Base-by-base conservation (phyloP, 2,113 vertebrate species). In the Phoxinus phoxinus region DNA sequence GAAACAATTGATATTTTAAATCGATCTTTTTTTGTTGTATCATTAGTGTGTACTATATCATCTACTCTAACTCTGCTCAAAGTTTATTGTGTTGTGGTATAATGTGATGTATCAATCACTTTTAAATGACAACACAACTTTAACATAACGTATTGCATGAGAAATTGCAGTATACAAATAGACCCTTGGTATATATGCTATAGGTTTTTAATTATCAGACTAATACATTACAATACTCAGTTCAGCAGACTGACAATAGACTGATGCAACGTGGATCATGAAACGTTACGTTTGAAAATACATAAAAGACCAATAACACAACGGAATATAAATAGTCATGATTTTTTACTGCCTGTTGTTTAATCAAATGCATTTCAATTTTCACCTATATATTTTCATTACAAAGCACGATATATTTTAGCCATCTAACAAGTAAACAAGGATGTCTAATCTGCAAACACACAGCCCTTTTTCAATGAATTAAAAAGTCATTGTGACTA, bases 401-500 rank as follows among this genome's bases (percentile, higher is more conserved):
- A 23, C 17, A 71, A 71, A 10, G 17, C 4, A 35, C 32, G 5
- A 23, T 32, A 1, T 25, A 15, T 56, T 8, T 56, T 21, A 53
- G 5, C 51, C 51, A 53, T 53, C 51, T 48, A 72, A 72, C 41
- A 46, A 83, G 35, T 58, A 37, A n/a, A 35, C 25, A 37, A 6
- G 0, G 23, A n/a, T 17, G 23, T 35, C 32, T 32, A 46, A 9
- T 77, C 44, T 69, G 41, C 48, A 82, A 78, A 78, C 48, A 71
- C 27, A 83, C n/a, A 73, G 65, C 61, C 73, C 44, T 46, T 65
- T 46, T 13, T 11, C 72, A 74, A 73, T n/a, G 8, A 30, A 69
- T 32, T 32, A 25, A 59, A 59, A 72, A 37, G 21, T 19, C 44
- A 53, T 21, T 65, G 35, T 79, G 63, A 78, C 51, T 27, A 61